Evolutionary conservation across 2,888 invertebrate genomes (phyloP).

Genomic region (Apamea sordens): DNA sequence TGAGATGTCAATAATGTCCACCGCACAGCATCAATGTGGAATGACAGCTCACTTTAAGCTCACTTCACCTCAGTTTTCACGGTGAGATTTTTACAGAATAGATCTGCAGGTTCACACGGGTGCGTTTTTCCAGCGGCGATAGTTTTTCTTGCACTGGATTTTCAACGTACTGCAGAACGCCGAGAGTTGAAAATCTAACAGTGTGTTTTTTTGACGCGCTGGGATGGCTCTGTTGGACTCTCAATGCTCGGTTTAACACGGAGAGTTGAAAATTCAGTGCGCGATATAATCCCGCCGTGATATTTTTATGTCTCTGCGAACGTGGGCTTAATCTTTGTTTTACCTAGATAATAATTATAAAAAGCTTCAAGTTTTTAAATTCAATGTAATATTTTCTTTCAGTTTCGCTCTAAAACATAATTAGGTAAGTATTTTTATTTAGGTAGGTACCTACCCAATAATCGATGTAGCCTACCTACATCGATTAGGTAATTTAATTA

Average conservation of each 20-base stretch:
- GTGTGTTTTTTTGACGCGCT: not conserved
- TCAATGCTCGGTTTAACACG: not conserved
- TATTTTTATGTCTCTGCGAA: not conserved
- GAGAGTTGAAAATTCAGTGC: not conserved
- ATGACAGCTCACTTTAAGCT: too few relatives aligned
- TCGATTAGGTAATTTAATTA: not conserved
- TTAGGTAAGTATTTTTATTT: not conserved
- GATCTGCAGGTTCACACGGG: too few relatives aligned
- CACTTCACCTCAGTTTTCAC: too few relatives aligned
- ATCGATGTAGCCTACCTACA: too few relatives aligned
- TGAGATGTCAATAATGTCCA: too few relatives aligned
- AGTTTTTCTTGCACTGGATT: not conserved
- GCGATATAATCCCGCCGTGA: too few relatives aligned
- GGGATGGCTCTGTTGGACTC: not conserved
- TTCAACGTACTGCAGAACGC: not conserved
- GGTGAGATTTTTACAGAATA: too few relatives aligned
- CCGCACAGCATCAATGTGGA: too few relatives aligned
- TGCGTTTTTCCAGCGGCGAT: too few relatives aligned
- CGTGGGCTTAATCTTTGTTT: not conserved
- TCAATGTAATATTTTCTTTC: not conserved
- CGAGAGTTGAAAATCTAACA: not conserved
- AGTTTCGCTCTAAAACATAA: constrained; percentile 22
- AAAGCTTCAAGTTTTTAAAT: not conserved
- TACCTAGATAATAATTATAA: not conserved
- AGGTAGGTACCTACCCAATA: not conserved